A percentile compares a stretch with the other conserved stretches of the same genome.
phyloP scores from a whole-genome alignment of 2,888 invertebrate species.

The Penaeus monodon region DNA sequence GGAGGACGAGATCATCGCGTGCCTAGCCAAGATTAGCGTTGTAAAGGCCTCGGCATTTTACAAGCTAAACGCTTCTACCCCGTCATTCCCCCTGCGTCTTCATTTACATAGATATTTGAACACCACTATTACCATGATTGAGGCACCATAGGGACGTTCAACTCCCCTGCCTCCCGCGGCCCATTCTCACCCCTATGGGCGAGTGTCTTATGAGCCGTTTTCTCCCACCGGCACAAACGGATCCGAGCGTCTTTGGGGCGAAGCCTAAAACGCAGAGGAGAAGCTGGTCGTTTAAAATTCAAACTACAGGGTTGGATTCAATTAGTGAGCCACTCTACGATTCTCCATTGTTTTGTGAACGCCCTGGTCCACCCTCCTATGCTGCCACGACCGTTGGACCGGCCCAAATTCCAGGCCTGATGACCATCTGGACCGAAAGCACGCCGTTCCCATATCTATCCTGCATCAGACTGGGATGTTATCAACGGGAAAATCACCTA shows the following conservation, averaged over 20 bases:
- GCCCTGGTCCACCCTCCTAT: conserved; percentile 36
- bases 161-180: not conserved
- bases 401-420: not conserved
- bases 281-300: conserved; percentile 58
- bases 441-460: no score
- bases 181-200: conserved; percentile 18
- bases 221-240: not conserved
- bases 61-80: conserved; percentile 47
- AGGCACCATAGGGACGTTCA: conserved; percentile 14
- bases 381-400: conserved; percentile 9
- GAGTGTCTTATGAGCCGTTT: not conserved
- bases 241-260: conserved; percentile 4
- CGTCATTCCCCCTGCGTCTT: conserved; percentile 58
- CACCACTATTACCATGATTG: conserved; percentile 47
- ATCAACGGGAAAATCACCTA: no score
- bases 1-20: conserved; percentile 3
- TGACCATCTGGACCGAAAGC: not conserved
- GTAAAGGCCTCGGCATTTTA: conserved; percentile 47
- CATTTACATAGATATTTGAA: conserved; percentile 62
- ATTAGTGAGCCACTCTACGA: conserved; percentile 50
- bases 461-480: no score
- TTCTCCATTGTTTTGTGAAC: conserved; percentile 48
- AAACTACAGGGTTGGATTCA: conserved; percentile 61
- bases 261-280: conserved; percentile 34
- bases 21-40: conserved; percentile 22